These are phyloP conservation scores for Nesoenas mayeri DNA, from an alignment of 2,113 vertebrate genomes.

Conservation along the genomic window DNA sequence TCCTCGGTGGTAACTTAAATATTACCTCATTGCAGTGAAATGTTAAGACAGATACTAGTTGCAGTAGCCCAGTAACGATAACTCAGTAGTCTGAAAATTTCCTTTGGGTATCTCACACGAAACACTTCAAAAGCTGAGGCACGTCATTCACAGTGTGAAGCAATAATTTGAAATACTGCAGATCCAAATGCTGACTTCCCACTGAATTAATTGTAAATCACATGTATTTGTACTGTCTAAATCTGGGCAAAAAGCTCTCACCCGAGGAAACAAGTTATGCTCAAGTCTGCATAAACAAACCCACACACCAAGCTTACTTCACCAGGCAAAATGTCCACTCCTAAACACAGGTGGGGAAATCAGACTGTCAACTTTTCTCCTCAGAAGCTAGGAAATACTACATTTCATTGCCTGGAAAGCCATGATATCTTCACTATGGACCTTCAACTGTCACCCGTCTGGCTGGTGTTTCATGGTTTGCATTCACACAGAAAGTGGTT, in stretches of 20 bases:
- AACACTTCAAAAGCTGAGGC: constrained; percentile 26
- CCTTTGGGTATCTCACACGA: constrained; percentile 20
- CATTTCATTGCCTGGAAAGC: neutral
- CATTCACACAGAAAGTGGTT: neutral
- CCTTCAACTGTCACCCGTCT: neutral
- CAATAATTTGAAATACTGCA: constrained; percentile 59
- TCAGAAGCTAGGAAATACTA: accelerated
- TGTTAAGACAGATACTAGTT: neutral
- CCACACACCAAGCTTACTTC: constrained; percentile 20
- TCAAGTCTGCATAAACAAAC: constrained; percentile 30
- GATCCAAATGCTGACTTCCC: constrained; percentile 52
- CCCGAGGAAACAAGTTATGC: neutral
- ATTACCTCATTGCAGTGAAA: neutral
- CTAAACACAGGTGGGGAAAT: neutral
- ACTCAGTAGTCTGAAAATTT: constrained; percentile 16
- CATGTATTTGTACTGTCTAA: constrained; percentile 38
- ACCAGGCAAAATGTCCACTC: neutral
- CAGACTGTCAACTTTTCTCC: neutral
- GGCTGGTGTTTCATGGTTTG: neutral
- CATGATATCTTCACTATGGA: neutral
- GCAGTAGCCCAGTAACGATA: constrained; percentile 21
- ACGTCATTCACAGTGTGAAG: constrained; percentile 33
- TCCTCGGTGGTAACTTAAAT: neutral
- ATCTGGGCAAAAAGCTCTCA: constrained; percentile 25
- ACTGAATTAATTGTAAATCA: constrained; percentile 60